phyloP scores from a whole-genome alignment of 2,113 vertebrate species.

The Gallinago media region DNA sequence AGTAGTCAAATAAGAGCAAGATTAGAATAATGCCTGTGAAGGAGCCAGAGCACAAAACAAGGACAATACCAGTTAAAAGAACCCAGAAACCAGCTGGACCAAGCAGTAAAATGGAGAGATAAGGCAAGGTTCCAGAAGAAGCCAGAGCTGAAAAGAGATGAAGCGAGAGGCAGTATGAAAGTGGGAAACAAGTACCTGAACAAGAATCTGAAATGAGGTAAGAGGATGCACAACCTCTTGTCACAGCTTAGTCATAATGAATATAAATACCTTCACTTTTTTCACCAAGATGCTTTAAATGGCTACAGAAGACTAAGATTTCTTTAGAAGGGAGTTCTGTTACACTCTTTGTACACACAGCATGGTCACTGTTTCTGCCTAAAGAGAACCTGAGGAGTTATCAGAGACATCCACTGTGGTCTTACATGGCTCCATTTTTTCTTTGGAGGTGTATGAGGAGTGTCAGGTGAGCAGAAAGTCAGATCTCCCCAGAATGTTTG shows the following conservation, averaged over 20 bases:
- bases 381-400: conserved; percentile 10
- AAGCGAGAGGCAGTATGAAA: background rate
- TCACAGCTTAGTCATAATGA: background rate
- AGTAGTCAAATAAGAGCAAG: background rate
- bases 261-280: background rate
- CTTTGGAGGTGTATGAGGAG: background rate
- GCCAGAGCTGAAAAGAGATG: background rate
- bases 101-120: background rate
- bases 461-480: background rate
- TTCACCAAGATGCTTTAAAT: background rate
- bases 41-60: background rate
- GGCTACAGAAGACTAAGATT: background rate
- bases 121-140: background rate
- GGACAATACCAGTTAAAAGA: background rate
- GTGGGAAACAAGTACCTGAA: background rate
- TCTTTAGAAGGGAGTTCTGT: background rate
- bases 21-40: background rate
- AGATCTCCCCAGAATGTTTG: background rate
- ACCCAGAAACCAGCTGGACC: background rate
- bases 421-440: background rate
- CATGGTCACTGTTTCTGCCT: background rate
- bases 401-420: background rate
- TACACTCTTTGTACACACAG: background rate
- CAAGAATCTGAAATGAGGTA: background rate
- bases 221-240: background rate